Conservation (phyloP, 1,140 invertebrate species). For the Archivesica marissinica region DNA sequence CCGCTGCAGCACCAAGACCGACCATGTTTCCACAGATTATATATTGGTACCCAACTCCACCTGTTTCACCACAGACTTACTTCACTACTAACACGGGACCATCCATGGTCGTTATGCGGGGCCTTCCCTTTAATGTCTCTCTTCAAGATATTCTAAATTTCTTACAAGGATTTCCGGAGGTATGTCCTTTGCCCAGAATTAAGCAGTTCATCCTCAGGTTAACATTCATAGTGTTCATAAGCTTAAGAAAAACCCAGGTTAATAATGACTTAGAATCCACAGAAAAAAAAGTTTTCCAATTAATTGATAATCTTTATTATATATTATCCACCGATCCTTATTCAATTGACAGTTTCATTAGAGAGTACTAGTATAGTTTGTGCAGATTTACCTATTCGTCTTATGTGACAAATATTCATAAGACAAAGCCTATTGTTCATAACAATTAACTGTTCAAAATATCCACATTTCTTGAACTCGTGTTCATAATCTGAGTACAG, state of each 20-base stretch:
- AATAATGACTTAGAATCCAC: too few species aligned
- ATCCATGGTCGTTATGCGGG: constrained; percentile 84
- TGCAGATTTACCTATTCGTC: too few species aligned
- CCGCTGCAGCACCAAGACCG: constrained; percentile 64
- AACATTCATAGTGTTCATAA: background rate
- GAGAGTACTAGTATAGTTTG: too few species aligned
- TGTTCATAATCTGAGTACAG: too few species aligned
- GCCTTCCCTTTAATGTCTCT: constrained; percentile 83
- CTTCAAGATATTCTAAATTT: constrained; percentile 84
- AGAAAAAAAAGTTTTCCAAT: background rate
- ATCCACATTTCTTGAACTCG: too few species aligned
- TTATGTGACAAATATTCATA: too few species aligned
- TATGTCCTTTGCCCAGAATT: constrained; percentile 75
- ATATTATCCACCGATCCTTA: too few species aligned
- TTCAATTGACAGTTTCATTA: too few species aligned
- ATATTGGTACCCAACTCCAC: constrained; percentile 95
- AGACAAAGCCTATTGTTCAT: too few species aligned
- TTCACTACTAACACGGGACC: constrained; percentile 85
- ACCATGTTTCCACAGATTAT: constrained; percentile 78
- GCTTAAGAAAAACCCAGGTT: background rate
- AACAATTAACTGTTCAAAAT: too few species aligned
- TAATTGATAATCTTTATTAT: background rate
- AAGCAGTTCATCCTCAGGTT: background rate
- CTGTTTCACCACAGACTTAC: constrained; percentile 91
- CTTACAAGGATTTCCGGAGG: constrained; percentile 85